Percentiles rank a stretch among this genome's conserved stretches.
Conservation (phyloP, 2,888 invertebrate genomes). For the Apamea monoglypha region DNA sequence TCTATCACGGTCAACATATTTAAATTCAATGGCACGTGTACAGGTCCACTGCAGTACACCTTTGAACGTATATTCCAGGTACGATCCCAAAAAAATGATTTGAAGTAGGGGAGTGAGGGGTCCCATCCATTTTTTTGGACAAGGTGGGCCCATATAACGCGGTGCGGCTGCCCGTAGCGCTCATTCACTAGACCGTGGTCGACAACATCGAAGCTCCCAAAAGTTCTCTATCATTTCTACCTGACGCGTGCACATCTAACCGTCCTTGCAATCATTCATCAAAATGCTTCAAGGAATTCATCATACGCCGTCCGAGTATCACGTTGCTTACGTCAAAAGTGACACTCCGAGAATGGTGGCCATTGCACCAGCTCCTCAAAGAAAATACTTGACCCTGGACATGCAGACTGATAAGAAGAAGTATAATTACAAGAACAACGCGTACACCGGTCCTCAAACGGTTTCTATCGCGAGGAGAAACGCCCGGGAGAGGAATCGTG, state of each 20-base stretch:
- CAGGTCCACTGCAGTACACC: constrained; percentile 71
- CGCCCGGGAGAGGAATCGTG: constrained; percentile 98
- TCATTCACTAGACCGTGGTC: constrained; percentile 83
- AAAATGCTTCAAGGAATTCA: constrained; percentile 79
- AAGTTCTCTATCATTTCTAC: constrained; percentile 62
- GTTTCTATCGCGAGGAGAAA: constrained; percentile 97
- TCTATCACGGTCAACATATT: constrained; percentile 73
- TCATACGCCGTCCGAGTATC: constrained; percentile 69
- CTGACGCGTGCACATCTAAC: constrained; percentile 65
- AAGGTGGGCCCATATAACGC: constrained; percentile 83
- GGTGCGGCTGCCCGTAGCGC: constrained; percentile 73
- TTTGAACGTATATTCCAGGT: constrained; percentile 83
- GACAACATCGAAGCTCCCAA: constrained; percentile 74
- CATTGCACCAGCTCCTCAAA: constrained; percentile 89
- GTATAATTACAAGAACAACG: constrained; percentile 91
- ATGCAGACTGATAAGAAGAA: constrained; percentile 86
- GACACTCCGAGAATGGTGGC: constrained; percentile 83
- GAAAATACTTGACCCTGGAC: constrained; percentile 76
- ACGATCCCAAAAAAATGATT: constrained; percentile 81
- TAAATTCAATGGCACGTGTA: constrained; percentile 87
- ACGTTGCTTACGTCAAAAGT: constrained; percentile 67
- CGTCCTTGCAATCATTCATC: constrained; percentile 40
- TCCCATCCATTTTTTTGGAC: constrained; percentile 85
- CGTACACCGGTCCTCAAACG: constrained; percentile 91
- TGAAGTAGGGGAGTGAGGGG: constrained; percentile 82